Percentiles rank a stretch among this genome's conserved stretches.
Evolutionary conservation across 2,113 vertebrate genomes (phyloP).

Genomic region (Nerophis lumbriciformis): DNA sequence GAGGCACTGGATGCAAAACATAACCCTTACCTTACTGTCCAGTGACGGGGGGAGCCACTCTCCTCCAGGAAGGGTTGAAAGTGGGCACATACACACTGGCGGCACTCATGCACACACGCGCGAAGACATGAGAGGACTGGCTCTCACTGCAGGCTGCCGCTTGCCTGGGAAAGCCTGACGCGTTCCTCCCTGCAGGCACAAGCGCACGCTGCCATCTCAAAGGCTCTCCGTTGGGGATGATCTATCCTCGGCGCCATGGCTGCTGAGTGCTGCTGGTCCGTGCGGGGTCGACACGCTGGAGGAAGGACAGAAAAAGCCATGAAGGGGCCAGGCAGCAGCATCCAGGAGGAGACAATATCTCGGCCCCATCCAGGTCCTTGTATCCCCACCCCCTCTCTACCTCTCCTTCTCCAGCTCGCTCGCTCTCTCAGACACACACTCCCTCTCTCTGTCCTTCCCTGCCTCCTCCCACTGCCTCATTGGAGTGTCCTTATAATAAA

Average conservation of each 20-base stretch:
- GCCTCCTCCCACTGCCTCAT: constrained; percentile 61
- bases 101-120: constrained; percentile 39
- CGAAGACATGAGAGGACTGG: constrained; percentile 50
- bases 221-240: constrained; percentile 69
- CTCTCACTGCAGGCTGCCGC: constrained; percentile 75
- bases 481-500: constrained; percentile 61
- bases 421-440: neutral
- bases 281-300: constrained; percentile 38
- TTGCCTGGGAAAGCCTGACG: constrained; percentile 74
- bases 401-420: constrained; percentile 38
- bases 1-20: constrained; percentile 19
- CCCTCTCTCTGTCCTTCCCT: constrained; percentile 25
- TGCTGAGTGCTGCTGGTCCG: constrained; percentile 43
- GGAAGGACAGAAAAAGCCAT: constrained; percentile 55
- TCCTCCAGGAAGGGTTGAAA: constrained; percentile 63
- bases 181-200: constrained; percentile 73
- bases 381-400: constrained; percentile 37
- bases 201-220: constrained; percentile 69
- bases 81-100: constrained; percentile 52
- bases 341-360: constrained; percentile 64
- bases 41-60: constrained; percentile 64
- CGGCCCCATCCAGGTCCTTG: constrained; percentile 54
- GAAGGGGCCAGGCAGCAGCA: constrained; percentile 50
- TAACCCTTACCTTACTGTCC: constrained; percentile 70
- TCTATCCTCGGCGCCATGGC: constrained; percentile 57